A percentile compares a stretch with the other conserved stretches of the same genome.
phyloP scores from a whole-genome alignment of 2,888 invertebrate species.

The Meandrusa payeni region DNA sequence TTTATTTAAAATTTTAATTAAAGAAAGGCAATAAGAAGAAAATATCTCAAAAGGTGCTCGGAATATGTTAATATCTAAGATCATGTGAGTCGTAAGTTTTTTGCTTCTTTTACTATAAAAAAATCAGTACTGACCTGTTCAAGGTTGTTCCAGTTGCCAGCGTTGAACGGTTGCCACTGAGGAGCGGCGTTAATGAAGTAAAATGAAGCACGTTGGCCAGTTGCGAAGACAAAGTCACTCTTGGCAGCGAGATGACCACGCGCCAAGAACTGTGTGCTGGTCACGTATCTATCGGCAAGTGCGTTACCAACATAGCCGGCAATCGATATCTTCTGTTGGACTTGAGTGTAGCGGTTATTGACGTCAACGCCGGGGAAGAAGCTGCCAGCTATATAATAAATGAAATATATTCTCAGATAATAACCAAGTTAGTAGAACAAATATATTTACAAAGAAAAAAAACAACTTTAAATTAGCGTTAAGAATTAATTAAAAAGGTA shows the following conservation, averaged over 20 bases:
- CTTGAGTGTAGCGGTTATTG: slow-evolving; percentile 63
- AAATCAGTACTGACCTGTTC: slow-evolving; percentile 50
- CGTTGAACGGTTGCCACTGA: slow-evolving; percentile 84
- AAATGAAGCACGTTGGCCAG: slow-evolving; percentile 81
- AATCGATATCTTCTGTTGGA: slow-evolving; percentile 49
- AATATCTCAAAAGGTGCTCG: no score
- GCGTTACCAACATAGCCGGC: slow-evolving; percentile 48
- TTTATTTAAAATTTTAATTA: no score
- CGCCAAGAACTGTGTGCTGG: slow-evolving; percentile 64
- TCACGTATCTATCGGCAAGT: slow-evolving; percentile 69
- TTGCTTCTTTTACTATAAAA: no score
- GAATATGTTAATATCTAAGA: no score
- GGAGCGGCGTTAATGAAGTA: slow-evolving; percentile 84
- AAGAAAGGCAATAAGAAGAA: no score
- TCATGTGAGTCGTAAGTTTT: no score
- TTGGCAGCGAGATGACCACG: slow-evolving; percentile 83
- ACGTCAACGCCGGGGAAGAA: slow-evolving; percentile 70
- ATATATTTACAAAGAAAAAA: no score
- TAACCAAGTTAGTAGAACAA: background rate
- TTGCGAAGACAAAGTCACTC: slow-evolving; percentile 82
- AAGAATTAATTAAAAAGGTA: no score
- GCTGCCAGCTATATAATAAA: slow-evolving; percentile 60
- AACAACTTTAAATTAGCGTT: slow-evolving; percentile 2
- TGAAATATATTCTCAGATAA: background rate
- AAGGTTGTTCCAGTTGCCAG: slow-evolving; percentile 80